Evolutionary conservation across 92 coral and sea anemone genomes (phyloP).

Genomic region (Paramuricea clavata): DNA sequence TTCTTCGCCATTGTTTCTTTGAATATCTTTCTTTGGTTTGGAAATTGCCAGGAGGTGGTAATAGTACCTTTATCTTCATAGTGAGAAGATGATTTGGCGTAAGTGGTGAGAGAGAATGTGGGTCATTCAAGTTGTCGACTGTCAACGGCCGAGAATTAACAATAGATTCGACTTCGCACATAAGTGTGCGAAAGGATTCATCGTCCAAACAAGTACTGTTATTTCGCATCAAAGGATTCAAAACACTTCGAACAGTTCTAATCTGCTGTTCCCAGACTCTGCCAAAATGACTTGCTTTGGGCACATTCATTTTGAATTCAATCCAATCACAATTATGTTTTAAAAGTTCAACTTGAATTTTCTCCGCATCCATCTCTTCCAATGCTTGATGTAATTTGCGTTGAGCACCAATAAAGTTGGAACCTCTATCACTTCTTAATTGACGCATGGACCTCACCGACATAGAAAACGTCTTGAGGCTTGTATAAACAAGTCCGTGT

Average conservation of each 20-base stretch:
- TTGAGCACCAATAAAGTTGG: constrained; percentile 29
- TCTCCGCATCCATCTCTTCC: constrained; percentile 29
- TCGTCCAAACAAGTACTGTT: constrained; percentile 18
- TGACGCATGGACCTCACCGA: constrained; percentile 32
- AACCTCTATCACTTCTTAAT: constrained; percentile 33
- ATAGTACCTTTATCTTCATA: constrained; percentile 12
- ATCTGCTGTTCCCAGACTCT: constrained; percentile 32
- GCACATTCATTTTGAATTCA: constrained; percentile 31
- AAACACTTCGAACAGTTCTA: constrained; percentile 21
- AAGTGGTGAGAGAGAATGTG: not conserved
- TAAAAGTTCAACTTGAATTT: not conserved
- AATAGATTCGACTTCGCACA: constrained; percentile 9
- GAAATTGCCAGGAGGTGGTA: constrained; percentile 25
- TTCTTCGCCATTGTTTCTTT: constrained; percentile 33
- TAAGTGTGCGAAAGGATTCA: no score
- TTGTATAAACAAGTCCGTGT: constrained; percentile 37
- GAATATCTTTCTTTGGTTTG: not conserved
- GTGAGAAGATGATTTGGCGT: constrained; percentile 42
- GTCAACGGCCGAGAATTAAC: constrained; percentile 11
- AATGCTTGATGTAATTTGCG: constrained; percentile 16
- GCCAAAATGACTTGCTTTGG: constrained; percentile 23
- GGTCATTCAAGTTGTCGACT: no score
- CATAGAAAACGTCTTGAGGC: constrained; percentile 31
- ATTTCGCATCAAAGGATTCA: not conserved
- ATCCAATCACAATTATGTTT: constrained; percentile 32